Evolutionary conservation across 2,797 vertebrate genomes (phyloP), one percentile per base, ranked within the genome.

Genomic region (Protonibea diacanthus): DNA sequence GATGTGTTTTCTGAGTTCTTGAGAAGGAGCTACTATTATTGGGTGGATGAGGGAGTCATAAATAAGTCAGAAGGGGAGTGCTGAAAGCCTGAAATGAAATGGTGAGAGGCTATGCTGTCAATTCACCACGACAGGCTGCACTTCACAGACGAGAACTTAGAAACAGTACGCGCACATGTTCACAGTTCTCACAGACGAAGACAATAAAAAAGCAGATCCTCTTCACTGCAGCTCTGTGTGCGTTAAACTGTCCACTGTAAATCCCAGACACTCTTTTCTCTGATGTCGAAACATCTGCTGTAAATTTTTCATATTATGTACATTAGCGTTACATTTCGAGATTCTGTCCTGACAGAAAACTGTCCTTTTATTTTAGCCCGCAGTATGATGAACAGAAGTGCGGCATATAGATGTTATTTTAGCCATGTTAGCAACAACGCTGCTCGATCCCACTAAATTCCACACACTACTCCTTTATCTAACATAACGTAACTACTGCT

Each of bases 171-270:
- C 59, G 63, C 70, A 75, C 56, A 21, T 84, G 62, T 80, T 79
- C 66, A 65, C 45, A 61, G 56, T 59, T 74, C 38, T 53, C 53
- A 57, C 62, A 57, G 52, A 76, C 53, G 47, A 69, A 18, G 0
- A 20, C 4, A 71, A 55, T 62, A 49, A 83, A 76, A 74, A 63
- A 67, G 15, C 4, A 72, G 47, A 73, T 71, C 71, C 47, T 27
- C n/a, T 58, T 18, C 9, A 15, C 62, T 20, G 13, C 15, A 71
- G 6, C 61, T 20, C 48, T 56, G 45, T 59, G 27, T 21, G 12
- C 25, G 14, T 53, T 73, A 57, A 68, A 58, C 11, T 14, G 5
- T 9, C 1, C 11, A 18, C 15, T 66, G 20, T 27, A 17, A 60
- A 63, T 49, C 44, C 17, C 25, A 60, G n/a, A 1, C 49, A 1